These are phyloP conservation scores for Gymnoscelis rufifasciata DNA, from an alignment of 2,888 invertebrate species.

Conservation along the genomic window DNA sequence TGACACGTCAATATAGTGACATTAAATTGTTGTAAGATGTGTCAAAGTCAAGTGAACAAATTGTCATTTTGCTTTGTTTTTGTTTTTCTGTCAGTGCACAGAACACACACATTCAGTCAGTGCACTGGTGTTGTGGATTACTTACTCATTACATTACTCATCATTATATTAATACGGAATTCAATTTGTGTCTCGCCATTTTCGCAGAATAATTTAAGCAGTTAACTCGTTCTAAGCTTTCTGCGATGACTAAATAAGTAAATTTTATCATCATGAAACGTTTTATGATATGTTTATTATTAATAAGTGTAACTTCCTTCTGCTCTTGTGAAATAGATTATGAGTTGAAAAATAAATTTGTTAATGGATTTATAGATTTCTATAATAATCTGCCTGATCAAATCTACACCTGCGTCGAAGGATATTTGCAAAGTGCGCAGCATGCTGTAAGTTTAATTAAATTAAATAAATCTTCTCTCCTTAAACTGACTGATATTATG, in stretches of 20 bases:
- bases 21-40: no score
- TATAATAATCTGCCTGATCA: conserved; percentile 70
- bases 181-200: neutral
- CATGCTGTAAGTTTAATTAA: conserved; percentile 59
- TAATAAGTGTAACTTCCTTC: conserved; percentile 38
- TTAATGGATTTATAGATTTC: conserved; percentile 62
- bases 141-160: no score
- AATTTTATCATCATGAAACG: conserved; percentile 49
- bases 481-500: no score
- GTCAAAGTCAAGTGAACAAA: no score
- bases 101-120: no score
- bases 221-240: conserved; percentile 5
- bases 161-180: no score
- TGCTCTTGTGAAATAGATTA: conserved; percentile 48
- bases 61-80: no score
- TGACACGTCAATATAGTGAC: no score
- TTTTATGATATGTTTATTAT: conserved; percentile 34
- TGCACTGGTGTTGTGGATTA: no score
- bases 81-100: no score
- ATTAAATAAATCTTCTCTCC: conserved; percentile 9
- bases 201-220: no score
- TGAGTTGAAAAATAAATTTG: conserved; percentile 46
- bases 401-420: conserved; percentile 64
- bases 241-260: conserved; percentile 44
- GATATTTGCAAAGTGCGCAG: conserved; percentile 59